Evolutionary conservation across 2,113 vertebrate species (phyloP).

Genomic region (Pollimyrus isidori): DNA sequence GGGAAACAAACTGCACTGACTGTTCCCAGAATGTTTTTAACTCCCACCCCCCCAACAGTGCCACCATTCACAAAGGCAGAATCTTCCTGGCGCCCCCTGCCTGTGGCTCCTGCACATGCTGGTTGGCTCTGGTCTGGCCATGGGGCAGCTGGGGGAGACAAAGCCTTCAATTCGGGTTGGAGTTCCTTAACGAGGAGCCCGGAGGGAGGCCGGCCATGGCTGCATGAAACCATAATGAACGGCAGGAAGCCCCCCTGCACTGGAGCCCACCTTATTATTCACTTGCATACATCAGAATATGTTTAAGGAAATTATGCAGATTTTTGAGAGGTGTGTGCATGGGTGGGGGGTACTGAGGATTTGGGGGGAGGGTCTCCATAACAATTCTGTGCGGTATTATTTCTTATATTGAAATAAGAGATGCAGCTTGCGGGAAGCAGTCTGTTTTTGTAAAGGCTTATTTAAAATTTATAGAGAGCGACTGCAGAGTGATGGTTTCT

Average conservation of each 20-base stretch:
- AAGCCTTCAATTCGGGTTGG: conserved; percentile 38
- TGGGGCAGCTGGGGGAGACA: conserved; percentile 8
- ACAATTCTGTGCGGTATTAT: conserved; percentile 31
- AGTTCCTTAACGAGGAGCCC: conserved; percentile 48
- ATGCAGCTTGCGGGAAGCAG: conserved; percentile 29
- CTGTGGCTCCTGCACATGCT: not conserved
- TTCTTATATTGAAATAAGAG: conserved; percentile 45
- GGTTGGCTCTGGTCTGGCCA: not conserved
- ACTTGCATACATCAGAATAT: conserved; percentile 55
- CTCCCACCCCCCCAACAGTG: not conserved
- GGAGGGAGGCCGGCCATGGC: conserved; percentile 36
- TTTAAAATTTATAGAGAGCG: conserved; percentile 39
- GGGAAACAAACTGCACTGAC: not conserved
- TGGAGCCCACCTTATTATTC: conserved; percentile 49
- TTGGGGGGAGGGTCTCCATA: conserved; percentile 30
- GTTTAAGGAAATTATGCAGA: conserved; percentile 52
- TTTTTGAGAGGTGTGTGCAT: conserved; percentile 27
- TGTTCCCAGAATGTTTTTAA: not conserved
- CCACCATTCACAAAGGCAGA: conserved; percentile 5
- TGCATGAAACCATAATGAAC: conserved; percentile 41
- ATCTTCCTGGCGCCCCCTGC: conserved; percentile 22
- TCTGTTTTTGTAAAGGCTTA: conserved; percentile 35
- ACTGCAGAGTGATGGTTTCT: conserved; percentile 22
- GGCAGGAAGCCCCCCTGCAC: conserved; percentile 42
- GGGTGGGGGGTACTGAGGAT: conserved; percentile 15